Conservation (phyloP, 1,140 invertebrate species). For the Macrosteles quadrilineatus region DNA sequence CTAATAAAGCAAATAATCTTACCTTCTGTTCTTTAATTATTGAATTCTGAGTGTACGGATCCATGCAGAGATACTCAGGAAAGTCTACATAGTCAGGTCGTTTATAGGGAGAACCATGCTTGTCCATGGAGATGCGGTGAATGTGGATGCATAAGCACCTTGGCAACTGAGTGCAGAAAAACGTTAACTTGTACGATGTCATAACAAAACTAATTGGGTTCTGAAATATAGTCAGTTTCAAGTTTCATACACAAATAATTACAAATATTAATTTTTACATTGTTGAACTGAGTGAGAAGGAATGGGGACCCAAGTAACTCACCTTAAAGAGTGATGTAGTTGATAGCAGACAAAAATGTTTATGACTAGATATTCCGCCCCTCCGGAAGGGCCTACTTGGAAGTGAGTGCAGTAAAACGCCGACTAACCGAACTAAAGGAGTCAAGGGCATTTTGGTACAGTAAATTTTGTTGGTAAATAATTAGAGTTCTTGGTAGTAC, state of each 20-base stretch:
- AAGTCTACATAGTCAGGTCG: constrained; percentile 84
- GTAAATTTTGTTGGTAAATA: too few relatives aligned
- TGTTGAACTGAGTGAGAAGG: too few relatives aligned
- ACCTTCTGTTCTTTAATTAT: constrained; percentile 12
- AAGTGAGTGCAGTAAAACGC: too few relatives aligned
- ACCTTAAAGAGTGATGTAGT: too few relatives aligned
- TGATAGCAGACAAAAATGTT: too few relatives aligned
- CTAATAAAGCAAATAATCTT: too few relatives aligned
- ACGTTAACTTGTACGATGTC: constrained; percentile 10
- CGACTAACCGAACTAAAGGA: too few relatives aligned
- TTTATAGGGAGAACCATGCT: constrained; percentile 73
- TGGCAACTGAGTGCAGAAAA: constrained; percentile 60
- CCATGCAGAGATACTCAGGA: constrained; percentile 78
- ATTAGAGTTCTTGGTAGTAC: too few relatives aligned
- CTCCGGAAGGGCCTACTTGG: too few relatives aligned
- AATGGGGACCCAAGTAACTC: too few relatives aligned
- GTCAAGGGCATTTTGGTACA: too few relatives aligned
- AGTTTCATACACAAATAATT: not conserved
- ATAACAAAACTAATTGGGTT: not conserved
- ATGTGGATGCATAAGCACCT: constrained; percentile 85
- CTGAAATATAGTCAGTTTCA: not conserved
- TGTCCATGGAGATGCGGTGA: constrained; percentile 79
- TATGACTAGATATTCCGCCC: too few relatives aligned
- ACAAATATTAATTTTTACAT: not conserved
- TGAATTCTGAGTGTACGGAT: constrained; percentile 63